A percentile compares a stretch with the other conserved stretches of the same genome.
These are phyloP conservation scores for Glaucopsyche alexis DNA, from an alignment of 2,888 invertebrate species.

Conservation along the genomic window DNA sequence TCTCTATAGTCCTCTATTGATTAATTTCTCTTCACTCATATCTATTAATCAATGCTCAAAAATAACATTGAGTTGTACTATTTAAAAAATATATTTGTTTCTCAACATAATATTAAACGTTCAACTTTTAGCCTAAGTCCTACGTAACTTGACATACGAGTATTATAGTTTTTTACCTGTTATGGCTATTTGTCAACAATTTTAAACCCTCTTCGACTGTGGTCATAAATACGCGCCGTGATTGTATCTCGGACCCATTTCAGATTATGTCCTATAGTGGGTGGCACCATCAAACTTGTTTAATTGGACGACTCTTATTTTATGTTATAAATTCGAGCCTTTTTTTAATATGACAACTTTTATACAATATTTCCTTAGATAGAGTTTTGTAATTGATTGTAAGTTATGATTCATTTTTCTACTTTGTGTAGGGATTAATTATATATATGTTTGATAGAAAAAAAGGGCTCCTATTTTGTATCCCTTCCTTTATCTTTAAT, in stretches of 20 bases:
- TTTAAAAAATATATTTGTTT: not conserved
- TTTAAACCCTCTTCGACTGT: constrained; percentile 13
- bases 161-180: constrained; percentile 20
- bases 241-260: constrained; percentile 21
- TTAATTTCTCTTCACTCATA: too few species aligned
- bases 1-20: too few species aligned
- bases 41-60: too few species aligned
- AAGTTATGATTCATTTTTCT: too few species aligned
- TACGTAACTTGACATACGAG: constrained; percentile 2
- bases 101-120: not conserved
- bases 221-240: constrained; percentile 15
- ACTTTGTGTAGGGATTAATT: too few species aligned
- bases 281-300: constrained; percentile 3
- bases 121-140: not conserved
- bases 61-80: not conserved
- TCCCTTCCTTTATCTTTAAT: too few species aligned
- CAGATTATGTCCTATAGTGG: constrained; percentile 15
- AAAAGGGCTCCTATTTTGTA: too few species aligned
- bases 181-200: constrained; percentile 24
- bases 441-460: too few species aligned
- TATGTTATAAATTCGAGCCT: not conserved
- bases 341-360: constrained; percentile 9
- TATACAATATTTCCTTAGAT: not conserved
- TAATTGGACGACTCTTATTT: constrained; percentile 6
- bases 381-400: too few species aligned